These are phyloP conservation scores for Butastur rufipennis DNA, from an alignment of 2,113 vertebrate genomes.

Conservation along the genomic window DNA sequence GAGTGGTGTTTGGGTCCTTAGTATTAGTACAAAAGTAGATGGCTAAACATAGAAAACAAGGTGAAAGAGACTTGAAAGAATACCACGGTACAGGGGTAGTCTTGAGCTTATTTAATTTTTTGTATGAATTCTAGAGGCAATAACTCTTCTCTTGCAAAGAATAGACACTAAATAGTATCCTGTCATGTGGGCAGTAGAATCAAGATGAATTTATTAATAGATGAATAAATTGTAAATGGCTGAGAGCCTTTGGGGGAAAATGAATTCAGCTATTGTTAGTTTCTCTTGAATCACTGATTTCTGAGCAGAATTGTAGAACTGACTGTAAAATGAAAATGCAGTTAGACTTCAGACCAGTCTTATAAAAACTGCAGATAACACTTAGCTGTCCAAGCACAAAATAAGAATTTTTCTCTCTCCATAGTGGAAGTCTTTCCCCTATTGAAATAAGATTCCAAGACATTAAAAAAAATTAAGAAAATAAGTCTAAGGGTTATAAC, in stretches of 20 bases:
- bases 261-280: background rate
- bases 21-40: background rate
- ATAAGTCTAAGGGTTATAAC: background rate
- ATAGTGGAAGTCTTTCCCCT: background rate
- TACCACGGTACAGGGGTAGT: background rate
- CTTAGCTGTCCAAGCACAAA: background rate
- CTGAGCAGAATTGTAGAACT: background rate
- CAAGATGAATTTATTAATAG: background rate
- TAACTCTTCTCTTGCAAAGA: background rate
- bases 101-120: background rate
- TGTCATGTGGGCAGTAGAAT: conserved; percentile 8
- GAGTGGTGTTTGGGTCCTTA: background rate
- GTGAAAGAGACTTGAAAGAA: background rate
- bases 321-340: background rate
- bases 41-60: background rate
- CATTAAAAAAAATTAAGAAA: background rate
- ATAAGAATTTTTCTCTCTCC: background rate
- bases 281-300: background rate
- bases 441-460: background rate
- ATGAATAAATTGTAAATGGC: background rate
- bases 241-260: background rate
- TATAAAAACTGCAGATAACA: background rate
- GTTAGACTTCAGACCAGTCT: background rate
- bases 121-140: background rate
- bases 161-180: background rate